Conservation (phyloP, 2,797 vertebrate species). For the Telmatherina bonti region DNA sequence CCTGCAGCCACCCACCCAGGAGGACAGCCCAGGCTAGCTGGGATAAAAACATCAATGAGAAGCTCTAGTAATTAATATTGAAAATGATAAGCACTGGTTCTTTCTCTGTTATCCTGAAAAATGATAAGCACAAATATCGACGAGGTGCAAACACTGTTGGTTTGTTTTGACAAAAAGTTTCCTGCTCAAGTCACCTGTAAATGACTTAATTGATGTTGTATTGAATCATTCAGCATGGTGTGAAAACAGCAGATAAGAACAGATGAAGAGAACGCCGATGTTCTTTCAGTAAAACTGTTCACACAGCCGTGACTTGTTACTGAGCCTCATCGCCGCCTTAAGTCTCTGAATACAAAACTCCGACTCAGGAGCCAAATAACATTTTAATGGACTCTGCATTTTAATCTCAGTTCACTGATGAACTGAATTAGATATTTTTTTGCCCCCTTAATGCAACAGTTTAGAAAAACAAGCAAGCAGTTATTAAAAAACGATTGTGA, state of each 20-base stretch:
- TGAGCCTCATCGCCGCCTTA: not conserved
- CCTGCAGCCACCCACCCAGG: no score
- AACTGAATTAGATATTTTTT: conserved; percentile 19
- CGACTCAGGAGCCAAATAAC: conserved; percentile 18
- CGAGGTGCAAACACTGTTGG: not conserved
- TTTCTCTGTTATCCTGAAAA: not conserved
- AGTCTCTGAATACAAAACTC: conserved; percentile 16
- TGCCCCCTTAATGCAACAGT: conserved; percentile 26
- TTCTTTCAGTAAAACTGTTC: not conserved
- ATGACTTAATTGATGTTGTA: not conserved
- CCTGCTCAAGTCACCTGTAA: not conserved
- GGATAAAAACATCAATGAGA: not conserved
- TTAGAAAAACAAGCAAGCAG: conserved; percentile 33
- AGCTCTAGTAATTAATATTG: not conserved
- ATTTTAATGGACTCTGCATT: conserved; percentile 36
- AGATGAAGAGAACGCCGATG: not conserved
- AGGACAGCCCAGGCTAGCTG: no score
- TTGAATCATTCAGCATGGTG: not conserved
- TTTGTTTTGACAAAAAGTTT: not conserved
- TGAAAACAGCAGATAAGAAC: not conserved
- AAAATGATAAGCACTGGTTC: not conserved
- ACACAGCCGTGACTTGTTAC: not conserved
- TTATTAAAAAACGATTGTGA: conserved; percentile 13
- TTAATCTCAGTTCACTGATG: conserved; percentile 36
- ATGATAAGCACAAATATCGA: not conserved